These are phyloP conservation scores for Coilia nasus DNA, from an alignment of 2,797 vertebrate species.

Conservation along the genomic window DNA sequence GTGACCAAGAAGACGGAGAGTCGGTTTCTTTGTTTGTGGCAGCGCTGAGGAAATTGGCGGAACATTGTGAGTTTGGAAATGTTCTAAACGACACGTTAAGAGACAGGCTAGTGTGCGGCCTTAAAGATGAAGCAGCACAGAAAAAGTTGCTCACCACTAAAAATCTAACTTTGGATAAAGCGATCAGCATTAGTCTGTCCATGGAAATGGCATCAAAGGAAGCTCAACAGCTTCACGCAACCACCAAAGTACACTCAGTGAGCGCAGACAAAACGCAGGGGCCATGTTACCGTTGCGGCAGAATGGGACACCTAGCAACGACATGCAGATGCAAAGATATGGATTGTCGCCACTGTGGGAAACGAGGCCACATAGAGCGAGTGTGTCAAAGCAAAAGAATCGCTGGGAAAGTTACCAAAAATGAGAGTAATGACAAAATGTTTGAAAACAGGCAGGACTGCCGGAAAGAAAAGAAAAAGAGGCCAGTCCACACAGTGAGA, in stretches of 20 bases:
- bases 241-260: background rate
- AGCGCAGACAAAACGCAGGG: conserved; percentile 10
- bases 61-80: conserved; percentile 49
- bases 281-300: background rate
- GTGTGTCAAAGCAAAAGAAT: conserved; percentile 15
- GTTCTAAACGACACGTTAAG: conserved; percentile 36
- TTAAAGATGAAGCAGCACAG: conserved; percentile 18
- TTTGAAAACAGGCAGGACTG: background rate
- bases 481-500: background rate
- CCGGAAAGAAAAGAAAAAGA: conserved; percentile 12
- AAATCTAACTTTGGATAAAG: conserved; percentile 28
- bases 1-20: conserved; percentile 48
- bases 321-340: conserved; percentile 15
- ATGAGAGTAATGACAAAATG: background rate
- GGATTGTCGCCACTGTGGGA: background rate
- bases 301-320: conserved; percentile 18
- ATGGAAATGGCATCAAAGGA: conserved; percentile 40
- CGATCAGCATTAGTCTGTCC: conserved; percentile 26
- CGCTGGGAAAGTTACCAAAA: no score
- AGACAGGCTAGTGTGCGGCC: conserved; percentile 36
- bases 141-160: conserved; percentile 21
- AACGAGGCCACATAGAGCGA: conserved; percentile 17
- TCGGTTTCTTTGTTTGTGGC: conserved; percentile 46
- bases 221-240: conserved; percentile 20
- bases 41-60: conserved; percentile 41